phyloP scores from a whole-genome alignment of 2,113 vertebrate species.

The Phrynocephalus versicolor region DNA sequence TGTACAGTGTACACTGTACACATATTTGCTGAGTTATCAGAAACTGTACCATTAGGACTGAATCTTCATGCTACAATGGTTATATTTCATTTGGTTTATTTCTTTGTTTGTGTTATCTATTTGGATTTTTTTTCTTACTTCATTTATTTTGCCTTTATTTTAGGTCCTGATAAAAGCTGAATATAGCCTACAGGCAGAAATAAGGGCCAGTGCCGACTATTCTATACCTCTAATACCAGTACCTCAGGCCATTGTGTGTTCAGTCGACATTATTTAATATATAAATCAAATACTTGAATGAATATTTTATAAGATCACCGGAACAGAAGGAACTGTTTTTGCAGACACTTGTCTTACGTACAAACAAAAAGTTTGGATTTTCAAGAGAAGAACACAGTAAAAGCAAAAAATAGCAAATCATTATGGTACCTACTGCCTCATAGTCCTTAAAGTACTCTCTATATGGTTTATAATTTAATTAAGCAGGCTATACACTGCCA shows the following conservation, averaged over 20 bases:
- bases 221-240: conserved; percentile 4
- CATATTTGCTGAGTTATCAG: neutral
- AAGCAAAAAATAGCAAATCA: too few relatives aligned
- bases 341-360: neutral
- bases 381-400: neutral
- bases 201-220: neutral
- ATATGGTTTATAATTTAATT: too few relatives aligned
- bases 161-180: neutral
- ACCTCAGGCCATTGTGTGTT: conserved; percentile 1
- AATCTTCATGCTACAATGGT: neutral
- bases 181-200: conserved; percentile 19
- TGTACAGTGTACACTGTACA: too few relatives aligned
- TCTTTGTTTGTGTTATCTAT: too few relatives aligned
- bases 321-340: conserved; percentile 4
- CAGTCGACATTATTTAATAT: conserved; percentile 24
- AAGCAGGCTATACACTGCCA: too few relatives aligned
- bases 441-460: too few relatives aligned
- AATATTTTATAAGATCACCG: conserved; percentile 19
- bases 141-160: too few relatives aligned
- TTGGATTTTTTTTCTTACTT: too few relatives aligned
- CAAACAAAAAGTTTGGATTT: conserved; percentile 9
- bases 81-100: too few relatives aligned
- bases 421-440: too few relatives aligned
- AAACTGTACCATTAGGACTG: neutral
- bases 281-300: conserved; percentile 15